Evolutionary conservation across 1,140 invertebrate genomes (phyloP).

Genomic region (Calliopsis andreniformis): DNA sequence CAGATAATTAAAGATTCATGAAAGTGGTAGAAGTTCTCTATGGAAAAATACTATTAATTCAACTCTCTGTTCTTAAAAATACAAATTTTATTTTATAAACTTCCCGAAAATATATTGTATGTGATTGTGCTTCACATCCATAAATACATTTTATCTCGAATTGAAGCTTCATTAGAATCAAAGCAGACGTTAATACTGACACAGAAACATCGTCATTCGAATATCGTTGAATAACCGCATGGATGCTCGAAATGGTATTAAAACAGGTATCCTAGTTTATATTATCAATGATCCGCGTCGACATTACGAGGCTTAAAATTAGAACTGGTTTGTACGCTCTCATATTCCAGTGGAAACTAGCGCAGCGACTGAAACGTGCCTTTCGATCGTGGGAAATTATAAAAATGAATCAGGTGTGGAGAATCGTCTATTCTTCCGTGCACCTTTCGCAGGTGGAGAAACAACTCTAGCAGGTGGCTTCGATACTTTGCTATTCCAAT

Average conservation of each 20-base stretch:
- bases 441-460: constrained; percentile 50
- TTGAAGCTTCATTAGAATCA: neutral
- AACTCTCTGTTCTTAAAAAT: too few relatives aligned
- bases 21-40: too few relatives aligned
- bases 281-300: neutral
- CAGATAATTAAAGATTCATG: too few relatives aligned
- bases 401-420: neutral
- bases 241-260: neutral
- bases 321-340: neutral
- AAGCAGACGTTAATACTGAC: neutral
- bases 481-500: neutral
- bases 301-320: neutral
- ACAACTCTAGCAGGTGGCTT: constrained; percentile 23
- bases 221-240: neutral
- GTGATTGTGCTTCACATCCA: too few relatives aligned
- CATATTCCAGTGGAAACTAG: neutral
- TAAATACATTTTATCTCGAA: too few relatives aligned
- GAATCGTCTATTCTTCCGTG: neutral
- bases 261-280: neutral
- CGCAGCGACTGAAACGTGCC: neutral
- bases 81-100: too few relatives aligned
- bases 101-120: too few relatives aligned
- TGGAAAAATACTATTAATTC: too few relatives aligned
- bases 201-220: neutral
- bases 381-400: neutral